A percentile compares a stretch with the other conserved stretches of the same genome.
phyloP scores from a whole-genome alignment of 2,113 vertebrate species.

The Apteryx owenii region DNA sequence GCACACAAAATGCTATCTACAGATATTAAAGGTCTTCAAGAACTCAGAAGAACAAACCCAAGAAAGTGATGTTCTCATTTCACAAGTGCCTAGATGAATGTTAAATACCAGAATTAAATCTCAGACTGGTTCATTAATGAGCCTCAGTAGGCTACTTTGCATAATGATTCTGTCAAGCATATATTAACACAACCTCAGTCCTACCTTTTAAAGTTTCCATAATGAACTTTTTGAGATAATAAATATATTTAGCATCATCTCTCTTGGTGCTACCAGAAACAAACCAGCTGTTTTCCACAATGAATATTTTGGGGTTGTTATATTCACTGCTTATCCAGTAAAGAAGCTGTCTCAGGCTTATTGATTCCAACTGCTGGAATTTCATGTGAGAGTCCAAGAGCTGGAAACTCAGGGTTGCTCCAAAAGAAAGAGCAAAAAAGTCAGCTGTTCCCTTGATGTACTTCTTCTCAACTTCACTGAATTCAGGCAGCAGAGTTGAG shows the following conservation, averaged over 20 bases:
- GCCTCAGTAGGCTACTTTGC: not conserved
- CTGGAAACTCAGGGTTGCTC: constrained; percentile 92
- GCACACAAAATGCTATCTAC: not conserved
- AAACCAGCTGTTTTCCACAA: constrained; percentile 98
- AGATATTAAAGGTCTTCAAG: not conserved
- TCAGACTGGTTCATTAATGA: not conserved
- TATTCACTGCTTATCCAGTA: constrained; percentile 94
- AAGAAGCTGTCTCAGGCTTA: constrained; percentile 91
- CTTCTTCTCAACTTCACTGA: constrained; percentile 83
- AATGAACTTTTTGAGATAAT: constrained; percentile 94
- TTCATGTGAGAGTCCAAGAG: constrained; percentile 89
- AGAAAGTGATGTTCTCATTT: not conserved
- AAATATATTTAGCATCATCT: constrained; percentile 94
- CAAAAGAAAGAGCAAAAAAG: constrained; percentile 96
- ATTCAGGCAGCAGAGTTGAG: constrained; percentile 85
- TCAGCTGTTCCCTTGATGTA: constrained; percentile 89
- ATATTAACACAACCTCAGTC: not conserved
- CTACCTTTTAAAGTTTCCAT: constrained; percentile 94
- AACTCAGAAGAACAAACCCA: not conserved
- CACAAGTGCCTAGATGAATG: not conserved
- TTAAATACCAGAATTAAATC: constrained; percentile 7
- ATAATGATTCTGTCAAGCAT: not conserved
- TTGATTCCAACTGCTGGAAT: constrained; percentile 90
- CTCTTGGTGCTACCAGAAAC: constrained; percentile 88
- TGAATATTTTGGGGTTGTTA: constrained; percentile 89